A percentile compares a stretch with the other conserved stretches of the same genome.
Evolutionary conservation across 2,113 vertebrate species (phyloP).

Genomic region (Sylvia atricapilla): DNA sequence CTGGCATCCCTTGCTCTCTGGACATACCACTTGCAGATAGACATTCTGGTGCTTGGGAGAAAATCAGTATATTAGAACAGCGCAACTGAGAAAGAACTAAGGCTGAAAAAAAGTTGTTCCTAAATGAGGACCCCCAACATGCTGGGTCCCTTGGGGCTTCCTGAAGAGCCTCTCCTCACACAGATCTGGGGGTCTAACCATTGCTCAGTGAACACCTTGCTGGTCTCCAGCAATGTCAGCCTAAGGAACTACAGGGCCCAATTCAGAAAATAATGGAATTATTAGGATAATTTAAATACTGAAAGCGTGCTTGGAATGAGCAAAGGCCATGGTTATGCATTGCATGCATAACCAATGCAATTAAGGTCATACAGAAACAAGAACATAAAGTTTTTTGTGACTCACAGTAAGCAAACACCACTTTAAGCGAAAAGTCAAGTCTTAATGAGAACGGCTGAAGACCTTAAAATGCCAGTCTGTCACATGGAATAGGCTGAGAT

Average conservation of each 20-base stretch:
- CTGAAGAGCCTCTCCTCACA: not conserved
- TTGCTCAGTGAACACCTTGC: not conserved
- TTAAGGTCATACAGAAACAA: not conserved
- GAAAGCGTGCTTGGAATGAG: not conserved
- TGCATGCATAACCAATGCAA: not conserved
- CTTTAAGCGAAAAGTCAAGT: not conserved
- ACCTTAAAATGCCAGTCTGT: conserved; percentile 9
- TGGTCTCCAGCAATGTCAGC: not conserved
- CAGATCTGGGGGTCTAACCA: not conserved
- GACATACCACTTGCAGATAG: not conserved
- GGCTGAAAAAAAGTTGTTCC: not conserved
- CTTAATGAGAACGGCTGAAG: not conserved
- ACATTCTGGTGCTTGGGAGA: not conserved
- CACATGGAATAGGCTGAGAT: not conserved
- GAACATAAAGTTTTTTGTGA: not conserved
- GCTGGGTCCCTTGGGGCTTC: not conserved
- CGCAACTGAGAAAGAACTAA: not conserved
- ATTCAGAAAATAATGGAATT: not conserved
- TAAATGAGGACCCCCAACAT: not conserved
- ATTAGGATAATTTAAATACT: not conserved
- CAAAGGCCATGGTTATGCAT: not conserved
- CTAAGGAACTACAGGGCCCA: not conserved
- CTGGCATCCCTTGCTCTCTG: not conserved
- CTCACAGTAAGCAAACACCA: not conserved
- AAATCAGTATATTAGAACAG: not conserved